Evolutionary conservation across 2,797 vertebrate genomes (phyloP), one percentile per base, ranked within the genome.

Genomic region (Chelon labrosus): DNA sequence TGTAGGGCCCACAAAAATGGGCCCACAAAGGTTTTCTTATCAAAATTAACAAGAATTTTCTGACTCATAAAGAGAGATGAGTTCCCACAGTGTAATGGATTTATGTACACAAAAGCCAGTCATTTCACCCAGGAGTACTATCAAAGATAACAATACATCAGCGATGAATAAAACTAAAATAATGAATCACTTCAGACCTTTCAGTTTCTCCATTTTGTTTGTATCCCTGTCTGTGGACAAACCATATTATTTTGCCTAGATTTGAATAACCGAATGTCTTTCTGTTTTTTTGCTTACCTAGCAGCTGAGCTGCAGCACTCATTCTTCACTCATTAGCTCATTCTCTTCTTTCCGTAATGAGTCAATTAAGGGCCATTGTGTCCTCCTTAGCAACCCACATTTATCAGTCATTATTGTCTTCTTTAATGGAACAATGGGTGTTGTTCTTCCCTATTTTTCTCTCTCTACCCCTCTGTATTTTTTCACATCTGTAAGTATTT

Each of bases 341-440:
- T 92, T 91, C 87, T 81, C 77, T 73, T 82, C 87, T 84, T 75
- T 81, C 77, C 83, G 82, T 93, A 93, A 93, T 93, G 92, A 93
- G 91, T 93, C 92, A 91, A 93, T 93, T 93, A 92, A 88, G 82
- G 79, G 85, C 88, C 81, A 93, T 92, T 93, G 90, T 93, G 88
- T 91, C 86, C 89, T 91, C 88, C 90, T 92, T 90, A 92, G 90
- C 81, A 85, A 83, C 80, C 85, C 74, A 84, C 83, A 90, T 90
- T 91, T 93, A 91, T 92, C 90, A 85, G 84, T 86, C 85, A 84
- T 92, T 91, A 91, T 90, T 91, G 87, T 86, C 84, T 82, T 87
- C 75, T 69, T 76, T 89, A 80, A 86, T 90, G 83, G 88, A 92
- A 91, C 88, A 92, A 83, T 89, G 87, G 88, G 77, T 85, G 79